phyloP scores from a whole-genome alignment of 2,113 vertebrate species.

The Scophthalmus maximus region DNA sequence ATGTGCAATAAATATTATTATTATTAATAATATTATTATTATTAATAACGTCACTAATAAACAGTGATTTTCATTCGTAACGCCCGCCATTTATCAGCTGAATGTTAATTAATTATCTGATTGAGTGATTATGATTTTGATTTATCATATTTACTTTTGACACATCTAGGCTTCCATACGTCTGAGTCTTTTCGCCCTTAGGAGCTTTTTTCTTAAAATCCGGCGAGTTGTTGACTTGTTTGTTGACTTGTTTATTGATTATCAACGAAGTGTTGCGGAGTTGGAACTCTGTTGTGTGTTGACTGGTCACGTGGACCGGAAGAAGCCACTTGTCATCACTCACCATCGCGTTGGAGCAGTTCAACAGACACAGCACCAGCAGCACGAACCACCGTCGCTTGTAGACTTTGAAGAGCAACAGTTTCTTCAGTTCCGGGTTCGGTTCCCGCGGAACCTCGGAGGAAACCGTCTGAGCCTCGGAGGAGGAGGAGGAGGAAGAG shows the following conservation, averaged over 20 bases:
- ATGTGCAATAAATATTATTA: no score
- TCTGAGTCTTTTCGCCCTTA: neutral
- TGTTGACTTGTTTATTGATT: neutral
- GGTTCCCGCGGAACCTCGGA: neutral
- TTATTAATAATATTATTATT: no score
- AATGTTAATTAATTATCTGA: neutral
- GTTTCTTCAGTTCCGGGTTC: neutral
- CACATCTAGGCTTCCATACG: neutral
- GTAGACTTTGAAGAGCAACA: constrained; percentile 76
- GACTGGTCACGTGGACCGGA: no score
- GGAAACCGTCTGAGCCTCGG: neutral
- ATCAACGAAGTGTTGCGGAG: no score
- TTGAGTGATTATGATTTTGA: neutral
- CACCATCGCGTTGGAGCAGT: constrained; percentile 91
- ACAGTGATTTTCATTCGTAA: no score
- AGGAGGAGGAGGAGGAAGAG: neutral
- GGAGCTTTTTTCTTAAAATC: neutral
- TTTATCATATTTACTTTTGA: neutral
- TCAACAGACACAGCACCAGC: constrained; percentile 85
- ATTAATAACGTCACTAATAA: no score
- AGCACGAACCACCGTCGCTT: constrained; percentile 88
- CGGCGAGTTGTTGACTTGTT: no score
- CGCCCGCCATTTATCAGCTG: no score
- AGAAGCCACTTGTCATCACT: constrained; percentile 19
- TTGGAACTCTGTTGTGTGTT: no score